Percentiles rank a stretch among this genome's conserved stretches.
Evolutionary conservation across 1,140 invertebrate genomes (phyloP).

Genomic region (Cherax destructor): DNA sequence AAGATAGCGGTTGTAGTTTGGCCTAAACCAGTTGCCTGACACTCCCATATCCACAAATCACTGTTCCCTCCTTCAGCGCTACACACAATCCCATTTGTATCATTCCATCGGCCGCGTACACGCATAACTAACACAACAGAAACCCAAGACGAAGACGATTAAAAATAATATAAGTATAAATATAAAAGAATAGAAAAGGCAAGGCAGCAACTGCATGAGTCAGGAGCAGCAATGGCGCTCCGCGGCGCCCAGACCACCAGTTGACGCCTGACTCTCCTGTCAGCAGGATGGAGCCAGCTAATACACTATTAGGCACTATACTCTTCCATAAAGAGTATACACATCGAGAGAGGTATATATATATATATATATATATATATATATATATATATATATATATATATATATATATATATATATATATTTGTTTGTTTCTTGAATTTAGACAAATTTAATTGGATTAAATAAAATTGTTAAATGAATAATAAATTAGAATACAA

Average conservation of each 20-base stretch:
- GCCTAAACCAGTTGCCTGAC: not conserved
- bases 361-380: too few species aligned
- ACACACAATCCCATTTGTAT: not conserved
- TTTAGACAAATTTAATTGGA: too few species aligned
- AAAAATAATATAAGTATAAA: not conserved
- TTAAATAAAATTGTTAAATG: too few species aligned
- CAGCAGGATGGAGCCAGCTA: not conserved
- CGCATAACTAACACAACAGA: not conserved
- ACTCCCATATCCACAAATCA: not conserved
- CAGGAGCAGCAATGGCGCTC: not conserved
- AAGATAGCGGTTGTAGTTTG: constrained; percentile 58
- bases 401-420: too few species aligned
- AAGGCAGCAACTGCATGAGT: not conserved
- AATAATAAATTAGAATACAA: too few species aligned
- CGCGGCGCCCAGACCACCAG: not conserved
- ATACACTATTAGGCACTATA: too few species aligned
- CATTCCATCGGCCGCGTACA: not conserved
- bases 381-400: too few species aligned
- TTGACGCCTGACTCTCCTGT: not conserved
- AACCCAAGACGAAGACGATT: not conserved
- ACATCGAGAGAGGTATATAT: too few species aligned
- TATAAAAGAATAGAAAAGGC: not conserved
- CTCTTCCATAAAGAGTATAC: too few species aligned
- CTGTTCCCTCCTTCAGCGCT: not conserved
- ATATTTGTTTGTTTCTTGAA: too few species aligned